Base-by-base conservation (phyloP, 92 coral and sea anemone genomes). In the Heliopora coerulea region DNA sequence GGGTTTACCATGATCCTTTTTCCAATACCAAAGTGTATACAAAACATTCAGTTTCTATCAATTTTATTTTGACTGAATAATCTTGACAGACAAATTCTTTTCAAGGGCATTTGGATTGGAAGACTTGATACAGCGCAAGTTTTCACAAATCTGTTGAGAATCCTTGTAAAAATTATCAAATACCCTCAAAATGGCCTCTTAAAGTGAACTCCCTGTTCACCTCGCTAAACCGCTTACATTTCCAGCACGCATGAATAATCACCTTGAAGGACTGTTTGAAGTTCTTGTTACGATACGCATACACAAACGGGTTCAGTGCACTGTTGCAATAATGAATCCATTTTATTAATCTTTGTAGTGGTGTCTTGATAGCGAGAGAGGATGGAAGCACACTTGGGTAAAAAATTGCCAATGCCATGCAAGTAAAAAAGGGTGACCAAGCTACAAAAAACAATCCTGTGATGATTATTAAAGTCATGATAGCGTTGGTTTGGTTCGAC, bases 291-390 rank as follows among this genome's bases (percentile, higher is more conserved):
- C 97, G 67, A 54, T 80, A 89, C 13, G 97, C 91, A 82, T 91
- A 91, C 26, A 91, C 90, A 9, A 89, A 89, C 0, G 97, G 97
- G 49, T 91, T 91, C 2, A 89, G 31, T 33, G 86, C 82, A 20
- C 97, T 89, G 26, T 87, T 79, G 21, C 80, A 78, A 65, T 91
- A 91, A 49, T 91, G 97, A 88, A 89, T 82, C 87, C 89, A 87
- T 54, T 91, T 91, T 18, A 89, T 78, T 68, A 84, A 82, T 20
- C 84, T 81, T 12, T 87, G 80, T 11, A 91, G 67, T 59, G 79
- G 87, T 9, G 73, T 63, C 23, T 80, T 54, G 35, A 57, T 80
- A 21, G 75, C 68, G 9, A 78, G 60, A 29, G 34, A 58, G 4
- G 68, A 30, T 3, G 84, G 80, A 10, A 84, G 27, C 42, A 89